phyloP scores from a whole-genome alignment of 2,797 vertebrate species.

The Allobates femoralis region DNA sequence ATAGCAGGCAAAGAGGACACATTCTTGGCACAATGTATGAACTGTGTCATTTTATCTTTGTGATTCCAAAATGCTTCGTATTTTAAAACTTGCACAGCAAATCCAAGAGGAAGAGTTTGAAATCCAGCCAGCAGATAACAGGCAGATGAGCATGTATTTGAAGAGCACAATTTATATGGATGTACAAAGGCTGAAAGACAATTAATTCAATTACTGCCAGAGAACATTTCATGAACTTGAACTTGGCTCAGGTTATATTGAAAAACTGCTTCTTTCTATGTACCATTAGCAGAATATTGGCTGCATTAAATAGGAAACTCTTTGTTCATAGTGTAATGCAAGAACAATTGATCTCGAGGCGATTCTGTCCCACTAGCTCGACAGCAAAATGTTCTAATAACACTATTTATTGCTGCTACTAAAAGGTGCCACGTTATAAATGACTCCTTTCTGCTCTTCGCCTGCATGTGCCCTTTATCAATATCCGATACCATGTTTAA shows the following conservation, averaged over 20 bases:
- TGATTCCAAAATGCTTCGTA: not conserved
- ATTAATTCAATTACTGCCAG: slow-evolving; percentile 49
- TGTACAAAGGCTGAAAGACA: slow-evolving; percentile 22
- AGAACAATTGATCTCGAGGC: slow-evolving; percentile 46
- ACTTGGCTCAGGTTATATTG: slow-evolving; percentile 31
- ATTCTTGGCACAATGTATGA: not conserved
- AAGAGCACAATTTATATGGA: slow-evolving; percentile 36
- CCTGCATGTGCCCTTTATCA: slow-evolving; percentile 40
- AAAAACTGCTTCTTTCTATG: slow-evolving; percentile 39
- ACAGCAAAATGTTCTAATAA: slow-evolving; percentile 35
- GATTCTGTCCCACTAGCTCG: slow-evolving; percentile 3
- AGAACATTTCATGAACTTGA: slow-evolving; percentile 50
- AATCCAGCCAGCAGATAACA: not conserved
- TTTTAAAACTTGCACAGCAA: not conserved
- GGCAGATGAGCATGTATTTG: slow-evolving; percentile 24
- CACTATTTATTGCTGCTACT: slow-evolving; percentile 47
- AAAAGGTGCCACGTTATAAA: slow-evolving; percentile 35
- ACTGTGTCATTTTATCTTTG: not conserved
- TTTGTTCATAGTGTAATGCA: slow-evolving; percentile 36
- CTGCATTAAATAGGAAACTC: slow-evolving; percentile 47
- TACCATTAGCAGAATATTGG: slow-evolving; percentile 37
- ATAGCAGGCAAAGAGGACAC: not conserved
- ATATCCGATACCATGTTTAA: slow-evolving; percentile 48
- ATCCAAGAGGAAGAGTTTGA: slow-evolving; percentile 1
- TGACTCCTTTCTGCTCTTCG: slow-evolving; percentile 29